Percentiles rank a stretch among this genome's conserved stretches.
phyloP scores from a whole-genome alignment of 2,888 invertebrate species.

The Limnephilus marmoratus region DNA sequence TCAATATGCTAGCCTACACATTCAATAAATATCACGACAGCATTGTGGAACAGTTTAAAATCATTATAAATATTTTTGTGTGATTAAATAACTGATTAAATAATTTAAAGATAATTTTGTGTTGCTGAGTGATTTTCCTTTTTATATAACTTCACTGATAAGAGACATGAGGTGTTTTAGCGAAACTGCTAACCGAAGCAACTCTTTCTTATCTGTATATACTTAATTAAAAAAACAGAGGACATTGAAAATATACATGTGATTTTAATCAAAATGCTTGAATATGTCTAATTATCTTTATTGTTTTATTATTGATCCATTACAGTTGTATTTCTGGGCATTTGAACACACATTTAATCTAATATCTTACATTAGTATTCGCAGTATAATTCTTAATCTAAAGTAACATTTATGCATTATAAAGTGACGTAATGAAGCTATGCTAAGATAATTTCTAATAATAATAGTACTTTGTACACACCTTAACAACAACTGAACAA shows the following conservation, averaged over 20 bases:
- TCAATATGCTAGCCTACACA: too few species aligned
- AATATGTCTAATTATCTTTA: background rate
- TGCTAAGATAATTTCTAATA: background rate
- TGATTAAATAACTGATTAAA: too few species aligned
- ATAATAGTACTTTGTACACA: conserved; percentile 49
- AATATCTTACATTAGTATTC: conserved; percentile 49
- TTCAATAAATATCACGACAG: too few species aligned
- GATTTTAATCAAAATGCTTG: background rate
- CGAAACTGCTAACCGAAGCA: background rate
- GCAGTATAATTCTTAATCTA: conserved; percentile 24
- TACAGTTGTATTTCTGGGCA: background rate
- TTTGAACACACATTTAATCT: background rate
- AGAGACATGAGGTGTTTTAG: background rate
- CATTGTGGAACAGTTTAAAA: too few species aligned
- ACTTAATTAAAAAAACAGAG: background rate
- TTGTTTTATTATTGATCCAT: background rate
- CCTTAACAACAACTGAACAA: background rate
- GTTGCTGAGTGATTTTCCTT: background rate
- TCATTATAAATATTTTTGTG: too few species aligned
- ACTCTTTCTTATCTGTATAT: background rate
- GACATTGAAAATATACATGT: background rate
- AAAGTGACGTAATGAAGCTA: background rate
- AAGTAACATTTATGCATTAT: conserved; percentile 3
- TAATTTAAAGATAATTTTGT: background rate
- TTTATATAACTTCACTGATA: background rate